Evolutionary conservation across 1,140 invertebrate genomes (phyloP), one percentile per base, ranked within the genome.

Genomic region (Cheumatopsyche charites): DNA sequence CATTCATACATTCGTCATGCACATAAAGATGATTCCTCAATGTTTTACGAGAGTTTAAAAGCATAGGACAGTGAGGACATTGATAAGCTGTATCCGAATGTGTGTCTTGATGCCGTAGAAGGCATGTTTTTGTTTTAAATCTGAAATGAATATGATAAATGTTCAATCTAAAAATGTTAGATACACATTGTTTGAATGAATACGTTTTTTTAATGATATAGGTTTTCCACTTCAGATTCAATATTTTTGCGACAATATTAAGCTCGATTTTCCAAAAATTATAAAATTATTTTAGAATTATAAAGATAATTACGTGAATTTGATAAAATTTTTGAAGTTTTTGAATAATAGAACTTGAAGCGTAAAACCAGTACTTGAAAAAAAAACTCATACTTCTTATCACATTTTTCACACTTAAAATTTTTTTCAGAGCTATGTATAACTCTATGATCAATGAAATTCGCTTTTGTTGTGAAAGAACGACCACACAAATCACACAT

Each of bases 381-480:
- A n/a, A n/a, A n/a, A n/a, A n/a, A n/a, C n/a, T n/a, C n/a, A n/a
- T n/a, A n/a, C 71, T 78, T 78, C 63, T 83, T 80, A 9, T 78
- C 75, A 61, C 84, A 85, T 42, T 82, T 78, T 1, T 78, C 73
- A 72, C 85, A 86, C 36, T 81, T 79, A 68, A 81, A 85, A 2
- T 83, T 84, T 65, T 81, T 80, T 12, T 81, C 81, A 62, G 83
- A 80, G 3, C 79, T 82, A 69, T 86, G 85, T 0, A 83, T 80
- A 13, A 83, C 36, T 12, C 52, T 55, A 55, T 75, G 73, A 26
- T 75, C 73, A 1, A 72, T 63, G 6, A 75, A 62, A 42, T 75
- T 75, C 11, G 66, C 62, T 62, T 72, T 75, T 12, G 66, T 42
- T 6, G 66, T 72, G 23, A 65, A 72, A 17, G 73, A 70, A 29